Conservation (phyloP, 2,797 vertebrate species). For the Garrulus glandarius region DNA sequence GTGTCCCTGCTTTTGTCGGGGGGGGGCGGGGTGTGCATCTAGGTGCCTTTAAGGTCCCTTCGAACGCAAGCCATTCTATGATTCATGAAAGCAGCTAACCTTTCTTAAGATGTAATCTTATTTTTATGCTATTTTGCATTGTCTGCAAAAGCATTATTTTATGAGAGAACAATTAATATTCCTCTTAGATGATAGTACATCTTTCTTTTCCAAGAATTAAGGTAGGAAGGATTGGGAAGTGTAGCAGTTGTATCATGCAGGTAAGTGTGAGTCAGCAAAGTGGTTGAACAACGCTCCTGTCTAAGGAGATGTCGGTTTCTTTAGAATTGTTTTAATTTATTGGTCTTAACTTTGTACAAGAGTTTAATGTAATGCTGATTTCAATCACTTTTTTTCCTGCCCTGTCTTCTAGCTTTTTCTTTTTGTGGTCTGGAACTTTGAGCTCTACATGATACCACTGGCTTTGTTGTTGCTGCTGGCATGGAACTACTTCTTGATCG, state of each 20-base stretch:
- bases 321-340: constrained; percentile 33
- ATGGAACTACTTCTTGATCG: constrained; percentile 94
- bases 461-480: constrained; percentile 87
- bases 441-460: constrained; percentile 96
- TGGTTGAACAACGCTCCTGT: not conserved
- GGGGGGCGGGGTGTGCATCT: not conserved
- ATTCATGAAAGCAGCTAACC: constrained; percentile 5
- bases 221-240: not conserved
- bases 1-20: not conserved
- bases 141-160: constrained; percentile 18
- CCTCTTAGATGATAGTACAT: not conserved
- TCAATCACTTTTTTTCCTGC: not conserved
- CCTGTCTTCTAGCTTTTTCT: constrained; percentile 87
- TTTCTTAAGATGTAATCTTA: not conserved
- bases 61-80: not conserved
- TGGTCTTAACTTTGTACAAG: not conserved
- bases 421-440: constrained; percentile 97
- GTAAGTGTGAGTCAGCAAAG: constrained; percentile 6
- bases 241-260: not conserved
- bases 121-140: not conserved
- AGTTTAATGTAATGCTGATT: constrained; percentile 24
- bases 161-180: constrained; percentile 2
- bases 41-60: not conserved
- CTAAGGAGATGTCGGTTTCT: not conserved
- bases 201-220: constrained; percentile 23